A percentile compares a stretch with the other conserved stretches of the same genome.
Evolutionary conservation across 2,888 invertebrate species (phyloP).

Genomic region (Boloria euphrosyne): DNA sequence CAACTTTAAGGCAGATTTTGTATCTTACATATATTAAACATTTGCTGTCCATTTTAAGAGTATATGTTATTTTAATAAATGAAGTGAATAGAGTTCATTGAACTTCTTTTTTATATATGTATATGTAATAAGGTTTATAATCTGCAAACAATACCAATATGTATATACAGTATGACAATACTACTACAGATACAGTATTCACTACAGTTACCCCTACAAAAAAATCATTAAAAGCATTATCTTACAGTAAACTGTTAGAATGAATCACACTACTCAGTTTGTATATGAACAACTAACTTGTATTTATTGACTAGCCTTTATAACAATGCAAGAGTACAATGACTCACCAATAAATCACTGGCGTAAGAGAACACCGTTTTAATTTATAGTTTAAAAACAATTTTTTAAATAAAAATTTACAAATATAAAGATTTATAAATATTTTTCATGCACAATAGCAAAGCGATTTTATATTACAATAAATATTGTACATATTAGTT

Average conservation of each 20-base stretch:
- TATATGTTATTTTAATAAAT: too few relatives aligned
- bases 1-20: not conserved
- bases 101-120: not conserved
- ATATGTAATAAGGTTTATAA: constrained; percentile 7
- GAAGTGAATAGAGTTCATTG: not conserved
- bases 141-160: too few relatives aligned
- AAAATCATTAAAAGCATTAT: not conserved
- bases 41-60: too few relatives aligned
- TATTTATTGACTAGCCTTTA: not conserved
- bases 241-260: not conserved
- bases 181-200: too few relatives aligned
- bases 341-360: constrained; percentile 17
- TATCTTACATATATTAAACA: too few relatives aligned
- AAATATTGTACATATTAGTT: too few relatives aligned
- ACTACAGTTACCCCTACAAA: too few relatives aligned
- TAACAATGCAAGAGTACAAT: not conserved
- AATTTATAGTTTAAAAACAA: not conserved
- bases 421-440: too few relatives aligned
- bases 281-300: not conserved
- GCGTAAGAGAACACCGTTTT: not conserved
- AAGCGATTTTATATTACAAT: too few relatives aligned
- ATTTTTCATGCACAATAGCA: too few relatives aligned
- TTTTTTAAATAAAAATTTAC: not conserved
- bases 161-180: too few relatives aligned
- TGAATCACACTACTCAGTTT: not conserved